Evolutionary conservation across 2,797 vertebrate species (phyloP), one percentile per base, ranked within the genome.

Genomic region (Nothura maculosa): DNA sequence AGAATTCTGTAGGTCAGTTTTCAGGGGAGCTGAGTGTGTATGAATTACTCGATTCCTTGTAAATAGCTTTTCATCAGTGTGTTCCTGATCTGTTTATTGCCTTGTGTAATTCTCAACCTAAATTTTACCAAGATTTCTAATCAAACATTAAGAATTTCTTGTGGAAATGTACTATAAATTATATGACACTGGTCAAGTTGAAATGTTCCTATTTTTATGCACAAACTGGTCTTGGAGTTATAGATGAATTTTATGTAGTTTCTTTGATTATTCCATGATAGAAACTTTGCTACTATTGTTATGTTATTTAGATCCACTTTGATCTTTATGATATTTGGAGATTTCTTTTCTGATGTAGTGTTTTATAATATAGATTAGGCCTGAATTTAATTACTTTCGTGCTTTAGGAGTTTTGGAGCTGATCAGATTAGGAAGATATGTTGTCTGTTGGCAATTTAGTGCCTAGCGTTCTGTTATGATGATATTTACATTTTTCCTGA

Each of bases 51-150:
- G 64, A 89, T 93, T 76, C 67, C 74, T 95, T 95, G 88, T 7
- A 96, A 87, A 57, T 62, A 86, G 74, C 96, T 94, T 28, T 73
- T 81, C 91, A 67, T 90, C 91, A 93, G 48, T 89, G 48, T 89
- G 85, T 93, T 96, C 92, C 92, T 90, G 84, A 91, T 92, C 74
- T 78, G 30, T 93, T 94, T 74, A 91, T 40, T 94, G 83, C 57
- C 57, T 94, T 92, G 43, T 83, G 47, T 87, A 93, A 85, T 97
- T 90, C 85, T 90, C 81, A 87, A 82, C 74, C 93, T 82, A 76
- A 90, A 92, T 96, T 94, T 94, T 88, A 72, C 55, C 81, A 81
- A 91, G 85, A 70, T 94, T 94, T 94, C 77, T 93, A 93, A 87
- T 52, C 68, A 85, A 88, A 79, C 74, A 74, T 83, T 87, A 89